Evolutionary conservation across 2,113 vertebrate species (phyloP).

Genomic region (Acanthisitta chloris): DNA sequence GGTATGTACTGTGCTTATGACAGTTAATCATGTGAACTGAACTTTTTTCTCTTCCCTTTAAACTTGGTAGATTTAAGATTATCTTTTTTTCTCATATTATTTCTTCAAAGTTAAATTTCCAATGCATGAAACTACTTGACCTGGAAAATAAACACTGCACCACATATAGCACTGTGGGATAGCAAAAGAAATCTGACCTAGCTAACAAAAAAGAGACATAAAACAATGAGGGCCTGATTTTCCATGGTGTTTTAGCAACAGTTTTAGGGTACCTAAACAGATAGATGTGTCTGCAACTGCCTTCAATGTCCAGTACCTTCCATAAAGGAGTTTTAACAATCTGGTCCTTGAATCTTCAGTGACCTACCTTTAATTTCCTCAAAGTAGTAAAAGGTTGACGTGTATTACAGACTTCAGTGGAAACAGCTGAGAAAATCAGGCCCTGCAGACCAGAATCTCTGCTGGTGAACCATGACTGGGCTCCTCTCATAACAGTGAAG

Average conservation of each 20-base stretch:
- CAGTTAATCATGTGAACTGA: constrained; percentile 71
- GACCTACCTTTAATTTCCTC: constrained; percentile 8
- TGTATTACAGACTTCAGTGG: neutral
- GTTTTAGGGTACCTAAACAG: neutral
- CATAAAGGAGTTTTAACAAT: neutral
- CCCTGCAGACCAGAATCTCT: neutral
- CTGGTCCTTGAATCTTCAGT: neutral
- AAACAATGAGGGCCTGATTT: neutral
- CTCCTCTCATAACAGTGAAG: neutral
- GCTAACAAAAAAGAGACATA: neutral
- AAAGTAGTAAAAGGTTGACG: neutral
- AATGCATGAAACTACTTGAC: constrained; percentile 44
- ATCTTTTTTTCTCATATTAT: constrained; percentile 14
- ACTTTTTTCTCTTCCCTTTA: constrained; percentile 49
- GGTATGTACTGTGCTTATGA: constrained; percentile 63
- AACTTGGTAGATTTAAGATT: constrained; percentile 60
- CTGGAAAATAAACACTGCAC: constrained; percentile 37
- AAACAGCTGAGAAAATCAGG: neutral
- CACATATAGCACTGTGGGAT: neutral
- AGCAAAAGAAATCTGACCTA: neutral
- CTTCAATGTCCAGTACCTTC: neutral
- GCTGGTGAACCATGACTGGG: neutral
- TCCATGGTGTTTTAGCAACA: neutral
- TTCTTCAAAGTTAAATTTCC: constrained; percentile 63
- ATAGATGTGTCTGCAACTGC: neutral